Conservation (phyloP, 2,888 invertebrate genomes). For the Fragum whitleyi region DNA sequence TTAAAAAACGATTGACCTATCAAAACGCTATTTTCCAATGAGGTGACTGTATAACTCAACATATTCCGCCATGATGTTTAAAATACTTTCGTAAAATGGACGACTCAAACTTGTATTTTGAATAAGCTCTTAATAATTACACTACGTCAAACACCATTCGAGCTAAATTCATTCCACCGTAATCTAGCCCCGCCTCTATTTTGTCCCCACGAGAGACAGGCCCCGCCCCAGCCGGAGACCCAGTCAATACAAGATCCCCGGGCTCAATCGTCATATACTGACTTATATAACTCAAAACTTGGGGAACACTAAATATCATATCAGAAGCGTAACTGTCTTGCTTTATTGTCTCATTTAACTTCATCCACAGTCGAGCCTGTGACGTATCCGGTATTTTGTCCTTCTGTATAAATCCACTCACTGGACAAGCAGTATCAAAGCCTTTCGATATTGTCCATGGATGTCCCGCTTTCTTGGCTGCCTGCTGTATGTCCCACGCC, state of each 20-base stretch:
- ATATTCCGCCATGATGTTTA: too few relatives aligned
- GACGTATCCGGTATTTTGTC: constrained; percentile 72
- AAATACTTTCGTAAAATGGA: too few relatives aligned
- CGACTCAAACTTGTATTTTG: too few relatives aligned
- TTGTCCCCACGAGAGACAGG: constrained; percentile 89
- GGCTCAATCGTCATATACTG: constrained; percentile 90
- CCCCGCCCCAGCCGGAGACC: constrained; percentile 90
- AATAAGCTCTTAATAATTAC: too few relatives aligned
- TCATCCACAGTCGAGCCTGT: constrained; percentile 78
- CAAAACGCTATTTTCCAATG: too few relatives aligned
- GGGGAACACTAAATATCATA: constrained; percentile 89
- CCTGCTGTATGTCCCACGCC: constrained; percentile 84
- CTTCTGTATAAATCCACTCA: constrained; percentile 88
- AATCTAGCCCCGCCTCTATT: constrained; percentile 87
- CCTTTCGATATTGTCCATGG: constrained; percentile 92
- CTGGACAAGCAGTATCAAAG: constrained; percentile 92
- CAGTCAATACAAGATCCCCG: constrained; percentile 91
- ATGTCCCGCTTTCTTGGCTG: constrained; percentile 87
- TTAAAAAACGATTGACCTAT: too few relatives aligned
- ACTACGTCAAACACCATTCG: constrained; percentile 66
- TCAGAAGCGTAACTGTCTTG: constrained; percentile 89
- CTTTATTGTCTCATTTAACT: constrained; percentile 87
- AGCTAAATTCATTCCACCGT: constrained; percentile 62
- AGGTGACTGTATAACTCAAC: too few relatives aligned
- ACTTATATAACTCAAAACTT: constrained; percentile 89